These are phyloP conservation scores for Syngnathus scovelli DNA, from an alignment of 2,113 vertebrate genomes.

Conservation along the genomic window DNA sequence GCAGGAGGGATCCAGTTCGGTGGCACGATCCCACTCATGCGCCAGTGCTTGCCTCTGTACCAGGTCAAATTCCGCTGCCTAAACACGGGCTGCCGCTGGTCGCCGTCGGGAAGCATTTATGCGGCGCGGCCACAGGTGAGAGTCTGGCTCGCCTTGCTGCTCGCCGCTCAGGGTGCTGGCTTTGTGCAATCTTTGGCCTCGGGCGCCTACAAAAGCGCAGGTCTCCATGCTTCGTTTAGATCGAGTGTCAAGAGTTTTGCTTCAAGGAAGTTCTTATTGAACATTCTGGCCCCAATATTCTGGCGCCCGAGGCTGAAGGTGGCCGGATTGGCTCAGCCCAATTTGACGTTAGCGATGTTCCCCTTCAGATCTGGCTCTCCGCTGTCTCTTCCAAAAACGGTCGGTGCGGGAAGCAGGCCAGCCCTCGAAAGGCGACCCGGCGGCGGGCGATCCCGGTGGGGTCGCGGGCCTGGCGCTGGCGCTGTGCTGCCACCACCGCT, in stretches of 20 bases:
- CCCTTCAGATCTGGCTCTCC: constrained; percentile 82
- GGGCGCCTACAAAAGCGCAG: too few species aligned
- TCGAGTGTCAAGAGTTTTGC: too few species aligned
- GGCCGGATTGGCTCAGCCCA: too few species aligned
- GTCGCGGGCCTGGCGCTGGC: constrained; percentile 75
- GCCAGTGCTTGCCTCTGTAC: background rate
- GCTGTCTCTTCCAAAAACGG: constrained; percentile 79
- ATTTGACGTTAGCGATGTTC: background rate
- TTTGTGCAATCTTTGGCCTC: too few species aligned
- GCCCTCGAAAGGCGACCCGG: constrained; percentile 66
- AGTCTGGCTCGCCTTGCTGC: too few species aligned
- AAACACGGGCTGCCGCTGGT: constrained; percentile 75
- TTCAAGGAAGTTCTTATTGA: too few species aligned
- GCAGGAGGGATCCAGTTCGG: background rate
- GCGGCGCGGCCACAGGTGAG: constrained; percentile 91
- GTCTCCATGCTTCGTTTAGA: too few species aligned
- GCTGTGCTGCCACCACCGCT: constrained; percentile 94
- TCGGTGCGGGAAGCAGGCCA: constrained; percentile 52
- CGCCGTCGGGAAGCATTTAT: constrained; percentile 93
- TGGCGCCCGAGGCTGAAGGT: too few species aligned
- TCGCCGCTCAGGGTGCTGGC: too few species aligned
- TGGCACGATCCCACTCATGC: too few species aligned
- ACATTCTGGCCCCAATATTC: too few species aligned
- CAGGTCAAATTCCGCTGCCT: constrained; percentile 81
- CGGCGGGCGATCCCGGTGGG: too few species aligned